Evolutionary conservation across 2,113 vertebrate species (phyloP), one percentile per base, ranked within the genome.

Genomic region (Phoxinus phoxinus): DNA sequence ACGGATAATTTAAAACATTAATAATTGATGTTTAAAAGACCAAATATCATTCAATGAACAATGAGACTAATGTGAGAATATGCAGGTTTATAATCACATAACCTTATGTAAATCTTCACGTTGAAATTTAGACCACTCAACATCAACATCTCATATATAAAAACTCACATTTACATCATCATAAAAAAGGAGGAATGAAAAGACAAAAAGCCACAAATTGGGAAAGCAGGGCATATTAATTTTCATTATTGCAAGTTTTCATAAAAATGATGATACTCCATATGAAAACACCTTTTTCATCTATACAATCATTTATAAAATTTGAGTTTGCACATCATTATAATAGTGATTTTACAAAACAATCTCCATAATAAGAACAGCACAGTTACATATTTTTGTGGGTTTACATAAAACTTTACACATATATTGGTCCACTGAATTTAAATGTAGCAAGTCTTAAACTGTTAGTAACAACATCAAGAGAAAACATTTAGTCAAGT

Each of bases 281-380:
- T 86, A 85, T 88, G 85, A 93, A 92, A 87, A 84, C 81, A 79
- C 89, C 87, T 87, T 87, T 27, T 88, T 90, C 87, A 90, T 91
- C 92, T 93, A 94, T 93, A 94, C 92, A 94, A 93, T 94, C 93
- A 91, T 85, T 93, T 92, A 91, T 89, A 90, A 94, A 93, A 92
- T 48, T 86, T 63, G 78, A 87, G 75, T 89, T 86, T 17, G 85
- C 78, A 86, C 37, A 27, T 84, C 80, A 91, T 91, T 90, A 86
- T 81, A 85, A 89, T 91, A 90, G 91, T 91, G 88, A 89, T 81
- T 82, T 84, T 84, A 75, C 73, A 84, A 82, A 87, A 80, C 21
- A 37, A 53, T 78, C 56, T 83, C 81, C 82, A 53, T 58, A 76
- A 84, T 85, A 44, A 44, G 51, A 77, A 41, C 7, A n/a, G 51